Conservation (phyloP, 2,797 vertebrate species). For the Amblyraja radiata region DNA sequence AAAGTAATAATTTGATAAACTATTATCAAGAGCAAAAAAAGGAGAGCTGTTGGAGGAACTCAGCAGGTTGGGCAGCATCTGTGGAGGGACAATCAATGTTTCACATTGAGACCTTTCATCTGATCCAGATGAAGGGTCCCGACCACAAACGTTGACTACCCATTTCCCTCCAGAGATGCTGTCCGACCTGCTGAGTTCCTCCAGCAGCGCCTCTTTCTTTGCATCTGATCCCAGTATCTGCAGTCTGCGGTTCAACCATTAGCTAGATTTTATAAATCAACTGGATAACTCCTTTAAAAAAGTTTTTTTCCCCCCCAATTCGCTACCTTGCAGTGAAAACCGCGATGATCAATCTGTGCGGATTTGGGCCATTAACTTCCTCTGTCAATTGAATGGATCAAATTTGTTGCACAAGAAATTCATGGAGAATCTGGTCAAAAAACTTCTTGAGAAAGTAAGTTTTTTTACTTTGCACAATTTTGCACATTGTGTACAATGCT, state of each 20-base stretch:
- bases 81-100: too few relatives aligned
- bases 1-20: not conserved
- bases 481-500: not conserved
- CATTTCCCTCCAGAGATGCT: too few relatives aligned
- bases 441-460: conserved; percentile 77
- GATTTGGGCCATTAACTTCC: conserved; percentile 73
- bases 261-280: not conserved
- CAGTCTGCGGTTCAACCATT: too few relatives aligned
- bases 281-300: not conserved
- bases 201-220: too few relatives aligned
- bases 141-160: too few relatives aligned
- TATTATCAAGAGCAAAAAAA: too few relatives aligned
- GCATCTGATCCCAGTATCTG: too few relatives aligned
- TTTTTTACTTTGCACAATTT: not conserved
- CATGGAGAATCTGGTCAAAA: conserved; percentile 69
- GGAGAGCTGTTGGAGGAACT: too few relatives aligned
- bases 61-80: too few relatives aligned
- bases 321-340: conserved; percentile 62
- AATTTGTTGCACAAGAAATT: conserved; percentile 63
- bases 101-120: too few relatives aligned
- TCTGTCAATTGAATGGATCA: conserved; percentile 69
- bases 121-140: too few relatives aligned
- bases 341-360: conserved; percentile 81
- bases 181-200: too few relatives aligned
- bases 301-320: not conserved